A percentile compares a stretch with the other conserved stretches of the same genome.
These are phyloP conservation scores for Conops quadrifasciatus DNA, from an alignment of 2,888 invertebrate species.

Conservation along the genomic window DNA sequence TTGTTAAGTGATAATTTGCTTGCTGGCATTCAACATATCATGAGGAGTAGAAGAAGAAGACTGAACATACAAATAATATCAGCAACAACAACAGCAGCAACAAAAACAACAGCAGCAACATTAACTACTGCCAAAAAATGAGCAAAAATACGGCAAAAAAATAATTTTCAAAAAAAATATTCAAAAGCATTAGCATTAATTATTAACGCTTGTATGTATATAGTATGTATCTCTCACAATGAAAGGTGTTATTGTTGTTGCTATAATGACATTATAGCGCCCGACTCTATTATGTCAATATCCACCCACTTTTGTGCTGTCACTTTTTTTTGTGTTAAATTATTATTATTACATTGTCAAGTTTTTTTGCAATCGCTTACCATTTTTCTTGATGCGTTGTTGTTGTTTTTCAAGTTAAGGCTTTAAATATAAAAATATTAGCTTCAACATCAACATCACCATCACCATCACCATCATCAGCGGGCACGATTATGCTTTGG, in stretches of 20 bases:
- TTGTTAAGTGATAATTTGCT: conserved; percentile 11
- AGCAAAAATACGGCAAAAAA: not conserved
- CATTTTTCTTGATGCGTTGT: not conserved
- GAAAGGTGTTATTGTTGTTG: not conserved
- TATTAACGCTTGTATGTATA: not conserved
- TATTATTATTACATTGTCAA: not conserved
- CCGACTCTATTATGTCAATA: no score
- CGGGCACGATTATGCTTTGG: no score
- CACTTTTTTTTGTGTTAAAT: not conserved
- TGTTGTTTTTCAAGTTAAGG: not conserved
- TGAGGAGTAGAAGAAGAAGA: not conserved
- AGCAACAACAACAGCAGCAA: not conserved
- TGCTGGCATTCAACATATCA: not conserved
- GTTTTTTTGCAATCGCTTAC: not conserved
- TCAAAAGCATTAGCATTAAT: not conserved
- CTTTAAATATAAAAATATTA: no score
- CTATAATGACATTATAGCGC: not conserved
- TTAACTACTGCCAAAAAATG: not conserved
- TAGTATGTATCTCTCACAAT: not conserved
- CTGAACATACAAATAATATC: not conserved
- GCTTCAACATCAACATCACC: no score
- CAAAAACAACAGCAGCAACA: not conserved
- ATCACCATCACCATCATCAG: no score
- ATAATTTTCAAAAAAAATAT: not conserved
- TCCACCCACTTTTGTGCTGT: not conserved